Base-by-base conservation (phyloP, 2,797 vertebrate species). In the Sardinella longiceps region DNA sequence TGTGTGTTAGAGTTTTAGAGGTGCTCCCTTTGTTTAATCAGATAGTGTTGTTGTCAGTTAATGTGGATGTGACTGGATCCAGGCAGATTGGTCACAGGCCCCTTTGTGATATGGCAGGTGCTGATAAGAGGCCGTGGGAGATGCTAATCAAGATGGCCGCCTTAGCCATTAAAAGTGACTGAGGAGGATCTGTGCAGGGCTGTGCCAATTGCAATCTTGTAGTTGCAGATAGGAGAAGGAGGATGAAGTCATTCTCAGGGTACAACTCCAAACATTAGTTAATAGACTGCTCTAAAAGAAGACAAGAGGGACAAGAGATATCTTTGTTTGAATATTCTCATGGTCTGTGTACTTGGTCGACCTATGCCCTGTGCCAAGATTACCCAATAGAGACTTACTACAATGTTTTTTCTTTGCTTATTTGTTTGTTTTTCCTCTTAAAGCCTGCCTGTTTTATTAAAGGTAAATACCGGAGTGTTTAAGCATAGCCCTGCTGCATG, bases 131-230 rank as follows among this genome's bases (percentile, higher is more conserved):
- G 81, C 83, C 82, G 12, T 80, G 51, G 60, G 86, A 91, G 92
- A 93, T 92, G 86, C 85, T 91, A 91, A 93, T 93, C 90, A 91
- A 91, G 91, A 93, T 92, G 87, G 89, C 86, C 85, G 85, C 88
- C 87, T 85, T 86, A 82, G 90, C 89, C 93, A 94, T 94, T 92
- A 91, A 89, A 92, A 89, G 83, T 89, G 90, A 93, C 90, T 87
- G 88, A 82, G 82, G 87, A 88, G 88, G 91, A 90, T 89, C 87
- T 25, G 66, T 87, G 84, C 85, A 86, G 63, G 86, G 87, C 87
- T 83, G 87, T 84, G 85, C 80, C 90, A 89, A 88, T 90, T 83
- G 82, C 89, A 86, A 86, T 88, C 91, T 84, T 74, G 43, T 15
- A 11, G 66, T 74, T 33, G 7, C 18, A 74, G 66, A 33, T 50